Conservation (phyloP, 2,797 vertebrate species). For the Molossus molossus region DNA sequence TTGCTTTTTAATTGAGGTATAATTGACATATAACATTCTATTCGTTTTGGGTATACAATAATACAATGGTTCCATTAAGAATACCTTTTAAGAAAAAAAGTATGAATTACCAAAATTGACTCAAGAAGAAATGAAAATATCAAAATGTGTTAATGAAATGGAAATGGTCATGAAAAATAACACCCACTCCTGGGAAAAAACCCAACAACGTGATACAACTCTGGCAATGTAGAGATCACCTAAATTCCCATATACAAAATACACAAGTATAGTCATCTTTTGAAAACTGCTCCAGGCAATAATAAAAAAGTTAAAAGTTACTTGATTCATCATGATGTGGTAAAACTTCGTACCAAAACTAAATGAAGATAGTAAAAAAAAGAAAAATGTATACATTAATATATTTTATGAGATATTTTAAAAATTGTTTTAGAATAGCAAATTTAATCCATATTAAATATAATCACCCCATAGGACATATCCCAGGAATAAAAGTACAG, state of each 20-base stretch:
- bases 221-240: background rate
- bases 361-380: background rate
- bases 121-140: background rate
- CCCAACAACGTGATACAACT: no score
- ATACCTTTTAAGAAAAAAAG: no score
- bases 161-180: background rate
- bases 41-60: no score
- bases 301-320: background rate
- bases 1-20: background rate
- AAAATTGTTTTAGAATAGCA: background rate
- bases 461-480: background rate
- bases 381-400: background rate
- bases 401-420: background rate
- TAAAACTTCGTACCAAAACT: background rate
- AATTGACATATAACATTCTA: background rate
- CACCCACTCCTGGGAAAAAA: background rate
- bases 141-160: background rate
- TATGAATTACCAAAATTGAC: no score
- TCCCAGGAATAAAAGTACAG: background rate
- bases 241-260: background rate
- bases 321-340: background rate
- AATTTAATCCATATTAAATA: background rate
- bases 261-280: background rate
- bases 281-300: background rate
- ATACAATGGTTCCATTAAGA: no score